Evolutionary conservation across 2,113 vertebrate genomes (phyloP).

Genomic region (Sapajus apella): DNA sequence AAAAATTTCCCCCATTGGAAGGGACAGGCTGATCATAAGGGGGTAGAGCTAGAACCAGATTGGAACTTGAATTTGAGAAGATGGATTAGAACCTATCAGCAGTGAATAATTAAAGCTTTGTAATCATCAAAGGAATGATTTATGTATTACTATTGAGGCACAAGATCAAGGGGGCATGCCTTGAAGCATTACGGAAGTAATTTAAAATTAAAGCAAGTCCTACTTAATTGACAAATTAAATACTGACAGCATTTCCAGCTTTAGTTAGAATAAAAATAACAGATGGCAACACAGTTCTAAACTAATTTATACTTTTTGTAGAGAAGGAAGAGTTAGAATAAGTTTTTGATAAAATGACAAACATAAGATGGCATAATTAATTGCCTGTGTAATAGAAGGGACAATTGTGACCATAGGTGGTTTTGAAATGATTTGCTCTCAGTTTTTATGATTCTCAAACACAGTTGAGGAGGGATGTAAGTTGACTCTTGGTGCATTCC

Average conservation of each 20-base stretch:
- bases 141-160: background rate
- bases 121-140: slow-evolving; percentile 24
- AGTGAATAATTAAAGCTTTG: slow-evolving; percentile 5
- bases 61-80: slow-evolving; percentile 41
- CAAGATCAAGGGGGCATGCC: background rate
- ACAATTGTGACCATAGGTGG: background rate
- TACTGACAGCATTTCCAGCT: background rate
- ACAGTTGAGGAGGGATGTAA: background rate
- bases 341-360: background rate
- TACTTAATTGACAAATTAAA: slow-evolving; percentile 19
- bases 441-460: background rate
- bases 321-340: background rate
- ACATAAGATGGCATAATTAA: background rate
- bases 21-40: background rate
- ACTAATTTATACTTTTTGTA: background rate
- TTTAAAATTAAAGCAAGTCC: slow-evolving; percentile 57
- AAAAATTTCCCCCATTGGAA: background rate
- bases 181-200: slow-evolving; percentile 40
- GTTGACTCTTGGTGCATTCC: background rate
- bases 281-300: background rate
- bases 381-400: background rate
- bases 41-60: background rate
- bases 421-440: slow-evolving; percentile 11
- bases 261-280: background rate
- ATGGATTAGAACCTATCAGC: background rate